Evolutionary conservation across 2,888 invertebrate genomes (phyloP).

Genomic region (Platynereis dumerilii): DNA sequence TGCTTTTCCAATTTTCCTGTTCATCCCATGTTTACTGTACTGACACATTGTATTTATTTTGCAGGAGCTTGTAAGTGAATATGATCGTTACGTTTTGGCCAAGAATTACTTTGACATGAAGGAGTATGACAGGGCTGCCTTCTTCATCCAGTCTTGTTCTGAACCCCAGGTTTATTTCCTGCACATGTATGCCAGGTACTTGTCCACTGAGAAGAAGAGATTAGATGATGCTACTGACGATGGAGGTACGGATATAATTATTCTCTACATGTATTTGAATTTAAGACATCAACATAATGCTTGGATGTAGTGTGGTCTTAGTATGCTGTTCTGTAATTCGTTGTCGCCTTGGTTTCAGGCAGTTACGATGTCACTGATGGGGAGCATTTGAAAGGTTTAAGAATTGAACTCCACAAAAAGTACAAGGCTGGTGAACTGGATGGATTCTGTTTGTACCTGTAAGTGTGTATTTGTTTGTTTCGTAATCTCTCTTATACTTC

Average conservation of each 20-base stretch:
- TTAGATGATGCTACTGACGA: slow-evolving; percentile 80
- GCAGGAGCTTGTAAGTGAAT: slow-evolving; percentile 68
- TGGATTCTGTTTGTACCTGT: slow-evolving; percentile 72
- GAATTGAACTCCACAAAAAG: slow-evolving; percentile 58
- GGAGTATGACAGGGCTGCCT: slow-evolving; percentile 78
- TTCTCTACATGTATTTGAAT: slow-evolving; percentile 38
- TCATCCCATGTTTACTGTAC: not conserved
- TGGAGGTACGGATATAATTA: slow-evolving; percentile 60
- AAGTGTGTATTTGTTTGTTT: slow-evolving; percentile 36
- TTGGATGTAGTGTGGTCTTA: not conserved
- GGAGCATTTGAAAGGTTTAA: slow-evolving; percentile 55
- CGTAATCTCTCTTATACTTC: not conserved
- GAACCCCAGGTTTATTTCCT: slow-evolving; percentile 78
- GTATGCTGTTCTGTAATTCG: not conserved
- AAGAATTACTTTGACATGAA: slow-evolving; percentile 89
- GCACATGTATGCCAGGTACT: slow-evolving; percentile 83
- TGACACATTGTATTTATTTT: slow-evolving; percentile 20
- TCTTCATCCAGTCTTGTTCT: slow-evolving; percentile 50
- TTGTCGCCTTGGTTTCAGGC: too few relatives aligned
- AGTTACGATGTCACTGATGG: slow-evolving; percentile 54
- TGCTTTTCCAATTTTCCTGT: not conserved
- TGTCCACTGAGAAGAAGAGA: slow-evolving; percentile 88
- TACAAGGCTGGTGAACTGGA: slow-evolving; percentile 70
- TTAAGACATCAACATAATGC: too few relatives aligned
- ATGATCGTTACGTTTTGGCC: slow-evolving; percentile 78